Evolutionary conservation across 2,113 vertebrate genomes (phyloP), one percentile per base, ranked within the genome.

Genomic region (Stercorarius parasiticus): DNA sequence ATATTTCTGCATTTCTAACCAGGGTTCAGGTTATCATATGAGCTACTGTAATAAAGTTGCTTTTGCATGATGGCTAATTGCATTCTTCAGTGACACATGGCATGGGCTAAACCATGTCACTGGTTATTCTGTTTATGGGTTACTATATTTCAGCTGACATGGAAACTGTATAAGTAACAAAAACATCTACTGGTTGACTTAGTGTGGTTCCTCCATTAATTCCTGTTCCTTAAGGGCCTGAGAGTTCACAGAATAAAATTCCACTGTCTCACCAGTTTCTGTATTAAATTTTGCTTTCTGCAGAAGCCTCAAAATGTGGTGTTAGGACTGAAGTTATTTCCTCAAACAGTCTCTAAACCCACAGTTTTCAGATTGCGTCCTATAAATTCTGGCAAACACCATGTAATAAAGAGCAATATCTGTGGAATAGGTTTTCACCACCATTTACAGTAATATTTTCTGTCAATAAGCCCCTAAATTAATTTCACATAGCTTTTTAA

Each of bases 161-260:
- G 58, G 86, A 97, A 86, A 93, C 77, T 55, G 43, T 27, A 0
- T 73, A 84, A 91, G 78, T 72, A 95, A 96, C 72, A 92, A 84
- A 93, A 93, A 61, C 73, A 95, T 36, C 6, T 73, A 84, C 42
- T 81, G 38, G 73, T 87, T 92, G 84, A 82, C 73, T 85, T 97
- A 66, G 82, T 79, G 77, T 94, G 53, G 82, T 91, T 96, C 74
- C 90, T 95, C 53, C 77, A 92, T 93, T 82, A 93, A 90, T 83
- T 93, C 76, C 67, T 90, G 32, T 70, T 93, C 40, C 47, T 88
- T 73, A 56, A 86, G 64, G 81, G 78, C 64, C 82, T 80, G 55
- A 78, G 95, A 80, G 40, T 78, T 93, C 92, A 87, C 86, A 53
- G 50, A 96, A 86, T 65, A 71, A 93, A 95, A 97, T 95, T 91